Percentiles rank a stretch among this genome's conserved stretches.
These are phyloP conservation scores for Cyclophora albipunctata DNA, from an alignment of 2,888 invertebrate species.

Conservation along the genomic window DNA sequence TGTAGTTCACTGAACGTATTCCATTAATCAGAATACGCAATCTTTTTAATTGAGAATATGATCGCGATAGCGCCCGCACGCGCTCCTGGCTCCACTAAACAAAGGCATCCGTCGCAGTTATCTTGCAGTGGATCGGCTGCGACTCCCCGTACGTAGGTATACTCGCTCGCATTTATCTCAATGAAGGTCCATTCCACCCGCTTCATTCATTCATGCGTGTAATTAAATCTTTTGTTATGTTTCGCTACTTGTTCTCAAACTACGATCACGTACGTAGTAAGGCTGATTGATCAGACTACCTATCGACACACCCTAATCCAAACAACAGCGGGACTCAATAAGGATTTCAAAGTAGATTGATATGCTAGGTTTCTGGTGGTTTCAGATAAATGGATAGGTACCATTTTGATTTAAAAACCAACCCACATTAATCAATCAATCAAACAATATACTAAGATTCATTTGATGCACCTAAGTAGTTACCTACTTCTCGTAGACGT, in stretches of 20 bases:
- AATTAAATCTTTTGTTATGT: slow-evolving; percentile 72
- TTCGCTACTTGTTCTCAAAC: slow-evolving; percentile 42
- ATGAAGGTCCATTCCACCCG: slow-evolving; percentile 30
- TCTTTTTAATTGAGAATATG: slow-evolving; percentile 44
- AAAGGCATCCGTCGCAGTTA: slow-evolving; percentile 43
- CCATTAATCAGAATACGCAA: slow-evolving; percentile 6
- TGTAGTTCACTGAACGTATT: no score
- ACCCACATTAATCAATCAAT: no score
- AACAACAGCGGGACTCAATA: slow-evolving; percentile 23
- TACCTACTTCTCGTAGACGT: no score
- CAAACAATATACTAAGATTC: no score
- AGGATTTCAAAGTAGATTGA: slow-evolving; percentile 44
- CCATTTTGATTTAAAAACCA: no score
- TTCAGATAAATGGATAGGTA: no score
- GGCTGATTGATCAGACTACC: slow-evolving; percentile 49
- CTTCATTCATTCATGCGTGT: slow-evolving; percentile 75
- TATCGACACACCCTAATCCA: slow-evolving; percentile 10
- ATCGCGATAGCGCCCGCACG: slow-evolving; percentile 55
- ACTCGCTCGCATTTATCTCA: slow-evolving; percentile 39
- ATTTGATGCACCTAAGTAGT: no score
- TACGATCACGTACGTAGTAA: slow-evolving; percentile 34
- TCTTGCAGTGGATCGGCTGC: slow-evolving; percentile 41
- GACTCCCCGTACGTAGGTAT: slow-evolving; percentile 50
- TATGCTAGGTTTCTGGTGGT: slow-evolving; percentile 18
- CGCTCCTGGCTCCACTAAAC: slow-evolving; percentile 41